Conservation (phyloP, 2,888 invertebrate genomes). For the Campoplex nolae region DNA sequence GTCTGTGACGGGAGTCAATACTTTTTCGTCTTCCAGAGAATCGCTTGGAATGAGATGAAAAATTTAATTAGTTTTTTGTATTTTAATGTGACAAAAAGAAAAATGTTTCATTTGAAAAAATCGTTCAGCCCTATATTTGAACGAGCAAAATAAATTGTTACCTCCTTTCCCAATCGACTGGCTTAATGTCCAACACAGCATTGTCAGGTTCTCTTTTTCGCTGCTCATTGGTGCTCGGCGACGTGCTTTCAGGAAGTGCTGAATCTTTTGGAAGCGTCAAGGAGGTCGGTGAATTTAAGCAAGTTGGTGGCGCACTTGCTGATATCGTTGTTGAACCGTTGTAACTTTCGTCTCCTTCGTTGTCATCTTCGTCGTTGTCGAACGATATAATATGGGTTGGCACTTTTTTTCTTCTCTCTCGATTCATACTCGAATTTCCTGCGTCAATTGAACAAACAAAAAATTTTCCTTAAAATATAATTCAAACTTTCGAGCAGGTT, state of each 20-base stretch:
- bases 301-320: slow-evolving; percentile 88
- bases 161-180: slow-evolving; percentile 76
- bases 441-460: background rate
- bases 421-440: slow-evolving; percentile 65
- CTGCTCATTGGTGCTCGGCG: slow-evolving; percentile 27
- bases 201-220: slow-evolving; percentile 69
- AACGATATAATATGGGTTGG: slow-evolving; percentile 89
- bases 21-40: slow-evolving; percentile 78
- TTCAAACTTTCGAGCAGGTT: background rate
- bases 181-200: slow-evolving; percentile 71
- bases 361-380: slow-evolving; percentile 86
- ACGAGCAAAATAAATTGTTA: slow-evolving; percentile 44
- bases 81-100: background rate
- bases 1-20: slow-evolving; percentile 82
- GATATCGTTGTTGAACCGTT: slow-evolving; percentile 77
- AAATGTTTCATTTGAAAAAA: background rate
- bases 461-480: background rate
- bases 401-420: slow-evolving; percentile 86
- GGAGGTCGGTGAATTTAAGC: slow-evolving; percentile 87
- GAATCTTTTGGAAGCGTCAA: slow-evolving; percentile 81
- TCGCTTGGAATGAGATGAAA: slow-evolving; percentile 35
- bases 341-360: slow-evolving; percentile 76
- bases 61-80: background rate
- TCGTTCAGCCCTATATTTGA: background rate
- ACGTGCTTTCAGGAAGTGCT: slow-evolving; percentile 80